Evolutionary conservation across 2,888 invertebrate genomes (phyloP), one percentile per base, ranked within the genome.

Genomic region (Eurois occulta): DNA sequence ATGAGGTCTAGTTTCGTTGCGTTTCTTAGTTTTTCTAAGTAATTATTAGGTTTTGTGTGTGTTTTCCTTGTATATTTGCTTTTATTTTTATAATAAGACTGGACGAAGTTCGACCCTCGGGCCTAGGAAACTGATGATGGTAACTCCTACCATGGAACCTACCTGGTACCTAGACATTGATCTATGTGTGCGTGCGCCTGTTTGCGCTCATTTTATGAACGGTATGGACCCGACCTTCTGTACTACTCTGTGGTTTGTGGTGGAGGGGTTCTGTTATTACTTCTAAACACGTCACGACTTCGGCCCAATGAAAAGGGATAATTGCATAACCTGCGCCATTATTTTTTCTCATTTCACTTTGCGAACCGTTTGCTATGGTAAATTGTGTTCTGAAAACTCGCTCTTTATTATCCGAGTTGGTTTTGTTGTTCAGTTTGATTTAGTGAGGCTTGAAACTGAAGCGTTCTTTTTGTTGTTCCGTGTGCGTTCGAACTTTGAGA

Each of bases 221-320:
- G 46, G 10, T 8, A 48, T 21, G 48, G 8, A 21, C 41, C 11
- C 4, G 7, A 75, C 74, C 74, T 74, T 74, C 58, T 74, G 75
- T 11, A 16, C 0, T 58, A 16, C 10, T 32, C 74, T 43, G 4
- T 46, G 21, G 43, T 21, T 35, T n/a, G 75, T n/a, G 43, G 6
- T 58, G 60, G 28, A 38, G 81, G 38, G 83, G 68, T 55, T 43
- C n/a, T 72, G 77, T 78, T 89, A 87, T 88, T 87, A 84, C 83
- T 75, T 74, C 82, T 83, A 86, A 88, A 87, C 88, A 88, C 85
- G 77, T 84, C 77, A 81, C 82, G 80, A 80, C 77, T 85, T 72
- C 71, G 81, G 85, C 76, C 90, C 91, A 91, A 93, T 93, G 93
- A 93, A 94, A 94, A 94, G 93, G 94, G 94, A 95, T 95, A 94